Base-by-base conservation (phyloP, 2,888 invertebrate species). In the Aspidiotus destructor region DNA sequence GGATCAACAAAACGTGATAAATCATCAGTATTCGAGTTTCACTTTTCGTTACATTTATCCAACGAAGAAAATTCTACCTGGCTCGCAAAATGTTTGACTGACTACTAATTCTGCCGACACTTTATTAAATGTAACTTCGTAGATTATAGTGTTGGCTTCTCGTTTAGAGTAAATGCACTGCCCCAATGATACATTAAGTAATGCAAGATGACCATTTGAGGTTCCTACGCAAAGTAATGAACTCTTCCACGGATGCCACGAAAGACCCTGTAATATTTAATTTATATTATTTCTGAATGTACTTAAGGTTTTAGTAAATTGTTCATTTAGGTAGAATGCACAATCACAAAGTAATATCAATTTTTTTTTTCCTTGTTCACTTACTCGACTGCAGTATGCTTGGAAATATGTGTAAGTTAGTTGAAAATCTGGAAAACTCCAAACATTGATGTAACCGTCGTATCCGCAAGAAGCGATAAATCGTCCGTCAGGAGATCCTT, bases 161-260 rank as follows among this genome's bases (percentile, higher is more conserved):
- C 13, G 8, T 16, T 41, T 42, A 17, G 41, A 15, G 7, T 54
- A 13, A 40, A 62, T 52, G 40, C 42, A 41, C 62, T 62, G 62
- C 11, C 57, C 62, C 10, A 42, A 41, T 3, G 61, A 52, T 7
- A 62, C 41, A 44, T 71, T 60, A 53, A 68, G 61, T 10, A 70
- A 41, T 42, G 62, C 54, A 62, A 71, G 48, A 48, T 42, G 48
- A 8, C 70, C 70, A 8, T 44, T 44, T 8, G 53, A 52, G 16
- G 69, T 68, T 42, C 65, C 69, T 52, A 65, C 61, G 13, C 70
- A 69, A 41, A 71, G 60, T 16, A 53, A 58, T 5, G 64, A 58
- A 7, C 42, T 40, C 41, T 69, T 69, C 70, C 70, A 71, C 7
- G 71, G 71, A 65, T 71, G 71, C 71, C 71, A 71, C 7, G 69